Percentiles rank a stretch among this genome's conserved stretches.
Conservation (phyloP, 2,797 vertebrate genomes). For the Poeciliopsis paucimaculata region DNA sequence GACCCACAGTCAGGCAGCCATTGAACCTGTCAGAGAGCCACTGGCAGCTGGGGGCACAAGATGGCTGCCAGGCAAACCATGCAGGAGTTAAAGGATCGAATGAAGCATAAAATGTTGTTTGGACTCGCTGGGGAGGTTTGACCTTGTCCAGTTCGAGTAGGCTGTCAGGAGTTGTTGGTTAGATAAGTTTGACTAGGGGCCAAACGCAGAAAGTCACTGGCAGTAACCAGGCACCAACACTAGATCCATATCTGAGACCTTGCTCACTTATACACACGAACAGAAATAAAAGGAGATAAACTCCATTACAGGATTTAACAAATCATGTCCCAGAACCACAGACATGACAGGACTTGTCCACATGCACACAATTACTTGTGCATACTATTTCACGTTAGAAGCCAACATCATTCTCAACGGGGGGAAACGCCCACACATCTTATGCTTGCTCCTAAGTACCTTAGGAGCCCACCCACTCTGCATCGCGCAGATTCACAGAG, state of each 20-base stretch:
- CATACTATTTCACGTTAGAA: constrained; percentile 53
- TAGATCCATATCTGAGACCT: constrained; percentile 16
- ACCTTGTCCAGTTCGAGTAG: constrained; percentile 65
- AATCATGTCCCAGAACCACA: constrained; percentile 40
- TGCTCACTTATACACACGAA: constrained; percentile 12
- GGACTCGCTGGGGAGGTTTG: constrained; percentile 61
- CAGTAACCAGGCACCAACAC: constrained; percentile 37
- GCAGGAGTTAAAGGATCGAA: constrained; percentile 38
- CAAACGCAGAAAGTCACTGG: constrained; percentile 36
- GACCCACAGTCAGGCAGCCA: constrained; percentile 64
- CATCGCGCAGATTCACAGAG: constrained; percentile 15
- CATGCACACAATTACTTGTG: constrained; percentile 35
- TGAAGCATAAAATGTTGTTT: constrained; percentile 71
- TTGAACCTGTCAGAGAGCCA: constrained; percentile 71
- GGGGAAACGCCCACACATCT: constrained; percentile 39
- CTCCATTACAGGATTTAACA: constrained; percentile 42
- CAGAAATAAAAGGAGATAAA: constrained; percentile 37
- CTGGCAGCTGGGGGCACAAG: constrained; percentile 57
- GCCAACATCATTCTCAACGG: constrained; percentile 49
- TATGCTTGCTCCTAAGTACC: constrained; percentile 55
- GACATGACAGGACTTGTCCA: constrained; percentile 32
- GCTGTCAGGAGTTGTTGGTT: constrained; percentile 63
- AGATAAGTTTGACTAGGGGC: constrained; percentile 56
- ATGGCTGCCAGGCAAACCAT: constrained; percentile 59
- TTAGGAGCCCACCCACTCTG: constrained; percentile 55